phyloP scores from a whole-genome alignment of 2,888 invertebrate species.

The Cerceris ruficornis region DNA sequence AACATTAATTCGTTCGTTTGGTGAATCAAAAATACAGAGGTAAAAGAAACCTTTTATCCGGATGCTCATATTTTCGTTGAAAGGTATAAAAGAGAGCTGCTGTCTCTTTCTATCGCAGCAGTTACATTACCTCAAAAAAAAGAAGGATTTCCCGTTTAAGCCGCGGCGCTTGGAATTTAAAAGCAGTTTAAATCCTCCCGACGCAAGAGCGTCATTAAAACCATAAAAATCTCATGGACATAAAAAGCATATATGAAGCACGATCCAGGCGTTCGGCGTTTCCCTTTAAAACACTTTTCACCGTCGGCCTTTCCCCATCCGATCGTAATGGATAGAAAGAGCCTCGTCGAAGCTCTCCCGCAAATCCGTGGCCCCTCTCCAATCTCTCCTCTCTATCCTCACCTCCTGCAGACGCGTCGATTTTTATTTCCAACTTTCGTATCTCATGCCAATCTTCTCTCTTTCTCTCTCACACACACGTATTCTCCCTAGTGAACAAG shows the following conservation, averaged over 20 bases:
- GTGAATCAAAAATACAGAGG: not conserved
- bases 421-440: slow-evolving; percentile 64
- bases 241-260: slow-evolving; percentile 45
- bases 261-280: slow-evolving; percentile 53
- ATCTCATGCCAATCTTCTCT: slow-evolving; percentile 53
- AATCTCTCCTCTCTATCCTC: slow-evolving; percentile 26
- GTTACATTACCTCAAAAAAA: slow-evolving; percentile 23
- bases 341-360: slow-evolving; percentile 60
- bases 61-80: slow-evolving; percentile 4
- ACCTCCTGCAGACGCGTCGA: slow-evolving; percentile 54
- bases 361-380: slow-evolving; percentile 55
- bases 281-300: slow-evolving; percentile 63
- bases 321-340: slow-evolving; percentile 66
- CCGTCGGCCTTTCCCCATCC: slow-evolving; percentile 39
- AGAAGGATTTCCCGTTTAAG: slow-evolving; percentile 33
- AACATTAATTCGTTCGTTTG: not conserved
- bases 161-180: slow-evolving; percentile 41
- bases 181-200: slow-evolving; percentile 55
- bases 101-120: not conserved
- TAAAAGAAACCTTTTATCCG: not conserved
- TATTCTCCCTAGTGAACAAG: too few relatives aligned
- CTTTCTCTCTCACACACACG: slow-evolving; percentile 3
- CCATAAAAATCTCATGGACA: slow-evolving; percentile 52
- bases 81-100: slow-evolving; percentile 33
- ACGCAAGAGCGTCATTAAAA: slow-evolving; percentile 52